Base-by-base conservation (phyloP, 2,888 invertebrate species). In the Tiliacea citrago region DNA sequence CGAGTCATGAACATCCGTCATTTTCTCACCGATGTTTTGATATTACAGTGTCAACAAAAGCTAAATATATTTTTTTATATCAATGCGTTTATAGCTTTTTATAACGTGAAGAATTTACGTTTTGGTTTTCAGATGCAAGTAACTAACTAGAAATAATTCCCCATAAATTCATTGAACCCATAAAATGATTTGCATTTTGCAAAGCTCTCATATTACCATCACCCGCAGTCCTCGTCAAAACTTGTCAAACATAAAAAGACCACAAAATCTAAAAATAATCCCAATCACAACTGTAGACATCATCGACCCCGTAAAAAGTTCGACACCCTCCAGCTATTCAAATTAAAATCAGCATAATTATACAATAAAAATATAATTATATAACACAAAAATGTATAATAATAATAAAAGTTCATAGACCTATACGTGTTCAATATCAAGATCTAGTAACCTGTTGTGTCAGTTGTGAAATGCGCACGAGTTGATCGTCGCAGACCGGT, bases 361-460 rank as follows among this genome's bases (percentile, higher is more conserved):
- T 10, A 35, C 42, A 35, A 73, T 77, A 65, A 65, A 73, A 73
- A 51, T 79, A 70, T 4, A 29, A 78, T n/a, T 24, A 45, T 61
- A 76, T 24, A 47, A n/a, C 51, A 61, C 53, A 79, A 72, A 70
- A 51, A 58, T 53, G 18, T 63, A n/a, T 60, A 39, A 66, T 49
- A 39, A 66, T 49, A 81, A 70, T 70, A 79, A 82, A 78, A 79
- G 90, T 79, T 85, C 83, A 77, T 63, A 78, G 85, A 86, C 85
- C 88, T 71, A 83, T 80, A n/a, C n/a, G 66, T 13, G 13, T 84
- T 84, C 81, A 84, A 75, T 79, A 83, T 84, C 83, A 84, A 85
- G 82, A 86, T 77, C 80, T 57, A 57, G 72, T 62, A 82, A 90
- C 89, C 81, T 79, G 90, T 87, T 73, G 66, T 35, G 55, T 55